Evolutionary conservation across 2,113 vertebrate genomes (phyloP).

Genomic region (Epinephelus moara): DNA sequence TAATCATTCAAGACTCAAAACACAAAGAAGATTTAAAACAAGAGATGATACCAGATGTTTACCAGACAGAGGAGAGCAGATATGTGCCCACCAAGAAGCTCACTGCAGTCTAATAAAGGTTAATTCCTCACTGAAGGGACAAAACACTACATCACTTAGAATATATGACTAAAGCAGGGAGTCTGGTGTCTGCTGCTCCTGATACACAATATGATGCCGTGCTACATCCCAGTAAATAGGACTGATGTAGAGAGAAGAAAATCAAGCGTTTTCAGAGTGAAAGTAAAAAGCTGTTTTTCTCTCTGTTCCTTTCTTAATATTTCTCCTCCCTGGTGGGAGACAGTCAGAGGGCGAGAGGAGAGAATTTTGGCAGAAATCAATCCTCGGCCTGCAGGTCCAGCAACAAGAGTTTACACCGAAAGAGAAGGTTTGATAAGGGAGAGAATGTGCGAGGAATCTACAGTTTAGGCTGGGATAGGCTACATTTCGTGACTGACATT

Average conservation of each 20-base stretch:
- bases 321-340: conserved; percentile 51
- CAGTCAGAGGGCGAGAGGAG: conserved; percentile 32
- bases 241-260: not conserved
- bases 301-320: conserved; percentile 41
- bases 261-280: conserved; percentile 14
- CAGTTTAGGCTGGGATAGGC: not conserved
- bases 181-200: not conserved
- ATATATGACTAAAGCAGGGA: not conserved
- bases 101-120: not conserved
- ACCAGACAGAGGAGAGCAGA: not conserved
- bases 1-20: not conserved
- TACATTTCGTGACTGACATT: conserved; percentile 25
- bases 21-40: not conserved
- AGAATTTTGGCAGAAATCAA: conserved; percentile 49
- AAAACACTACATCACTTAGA: not conserved
- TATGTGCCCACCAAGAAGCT: not conserved
- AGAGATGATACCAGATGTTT: not conserved
- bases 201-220: not conserved
- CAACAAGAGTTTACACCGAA: conserved; percentile 21
- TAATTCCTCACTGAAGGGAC: not conserved
- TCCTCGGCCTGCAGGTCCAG: conserved; percentile 31
- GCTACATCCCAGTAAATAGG: not conserved
- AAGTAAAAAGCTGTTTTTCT: conserved; percentile 25
- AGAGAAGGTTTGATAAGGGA: not conserved
- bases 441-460: not conserved